Percentiles rank a stretch among this genome's conserved stretches.
These are phyloP conservation scores for Idaea dimidiata DNA, from an alignment of 2,888 invertebrate species.

Conservation along the genomic window DNA sequence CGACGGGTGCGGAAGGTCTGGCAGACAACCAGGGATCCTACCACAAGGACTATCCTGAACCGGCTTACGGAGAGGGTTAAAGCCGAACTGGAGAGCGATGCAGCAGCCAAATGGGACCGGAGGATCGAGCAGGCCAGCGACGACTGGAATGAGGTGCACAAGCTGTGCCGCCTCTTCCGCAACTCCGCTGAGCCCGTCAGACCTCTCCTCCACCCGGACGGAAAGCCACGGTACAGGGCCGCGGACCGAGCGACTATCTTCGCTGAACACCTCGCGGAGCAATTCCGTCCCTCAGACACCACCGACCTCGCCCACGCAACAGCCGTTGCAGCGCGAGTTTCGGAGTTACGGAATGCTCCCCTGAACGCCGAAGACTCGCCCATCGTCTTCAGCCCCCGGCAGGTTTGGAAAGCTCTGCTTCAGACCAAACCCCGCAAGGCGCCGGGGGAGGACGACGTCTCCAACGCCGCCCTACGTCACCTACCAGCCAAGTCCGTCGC, in stretches of 20 bases:
- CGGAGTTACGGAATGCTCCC: too few relatives aligned
- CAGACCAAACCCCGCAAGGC: background rate
- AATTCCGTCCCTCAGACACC: background rate
- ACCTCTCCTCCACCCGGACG: too few relatives aligned
- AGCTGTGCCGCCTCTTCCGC: too few relatives aligned
- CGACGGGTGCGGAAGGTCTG: too few relatives aligned
- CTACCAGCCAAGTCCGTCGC: background rate
- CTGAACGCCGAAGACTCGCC: background rate
- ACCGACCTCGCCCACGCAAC: background rate
- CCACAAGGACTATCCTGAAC: background rate
- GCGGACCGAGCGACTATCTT: background rate
- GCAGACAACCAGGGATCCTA: too few relatives aligned
- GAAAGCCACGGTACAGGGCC: background rate
- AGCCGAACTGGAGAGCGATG: background rate
- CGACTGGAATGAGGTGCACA: too few relatives aligned
- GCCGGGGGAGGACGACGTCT: constrained; percentile 5
- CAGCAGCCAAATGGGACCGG: too few relatives aligned
- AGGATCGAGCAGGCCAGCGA: too few relatives aligned
- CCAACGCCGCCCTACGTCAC: background rate
- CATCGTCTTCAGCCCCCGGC: background rate
- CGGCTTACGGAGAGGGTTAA: background rate
- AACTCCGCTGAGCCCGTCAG: too few relatives aligned
- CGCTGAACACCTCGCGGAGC: background rate
- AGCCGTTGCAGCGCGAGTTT: background rate
- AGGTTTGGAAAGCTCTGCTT: background rate